Base-by-base conservation (phyloP, 1,140 invertebrate genomes). In the Sarcophaga bullata region DNA sequence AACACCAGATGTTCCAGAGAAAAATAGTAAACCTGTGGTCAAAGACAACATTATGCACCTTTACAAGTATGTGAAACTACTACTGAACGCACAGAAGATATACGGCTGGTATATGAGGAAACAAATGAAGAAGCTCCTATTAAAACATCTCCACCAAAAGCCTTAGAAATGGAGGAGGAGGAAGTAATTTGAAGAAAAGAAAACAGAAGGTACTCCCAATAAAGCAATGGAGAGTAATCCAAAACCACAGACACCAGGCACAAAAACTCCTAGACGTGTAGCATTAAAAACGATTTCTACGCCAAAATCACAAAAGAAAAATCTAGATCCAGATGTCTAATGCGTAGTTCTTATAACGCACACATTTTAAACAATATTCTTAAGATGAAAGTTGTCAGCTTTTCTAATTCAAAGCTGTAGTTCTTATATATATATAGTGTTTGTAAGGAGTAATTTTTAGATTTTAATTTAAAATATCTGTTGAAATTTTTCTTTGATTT, bases 201-300 rank as follows among this genome's bases (percentile, higher is more conserved):
- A 72, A 25, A 73, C 19, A 3, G 90, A 89, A 15, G 90, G 87
- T 84, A 82, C 83, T 86, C 54, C 86, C 25, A 37, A 37, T 37
- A 37, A 37, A 37, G 25, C 4, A 37, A 37, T 37, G 25, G 25
- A 37, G 25, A 37, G 4, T 37, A 37, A 37, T 4, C 25, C 1
- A 85, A 81, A 89, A 82, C 78, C 82, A 85, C 37, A 86, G 3
- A 85, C 87, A 37, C 85, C 86, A 9, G 87, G 84, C 0, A 84
- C 86, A 6, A 94, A 93, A 90, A 93, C 93, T 0, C 94, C 94
- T 0, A 88, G 94, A 50, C 90, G 95, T 84, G 94, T 95, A 3
- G 91, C 93, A 82, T 92, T 95, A 83, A 94, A 95, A 50, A 96
- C 94, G 47, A 88, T 96, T 50, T 95, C 94, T 3, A 95, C 94